Base-by-base conservation (phyloP, 30 jellyfish, hydroid and myxozoan species). In the Haliclystus octoradiatus region DNA sequence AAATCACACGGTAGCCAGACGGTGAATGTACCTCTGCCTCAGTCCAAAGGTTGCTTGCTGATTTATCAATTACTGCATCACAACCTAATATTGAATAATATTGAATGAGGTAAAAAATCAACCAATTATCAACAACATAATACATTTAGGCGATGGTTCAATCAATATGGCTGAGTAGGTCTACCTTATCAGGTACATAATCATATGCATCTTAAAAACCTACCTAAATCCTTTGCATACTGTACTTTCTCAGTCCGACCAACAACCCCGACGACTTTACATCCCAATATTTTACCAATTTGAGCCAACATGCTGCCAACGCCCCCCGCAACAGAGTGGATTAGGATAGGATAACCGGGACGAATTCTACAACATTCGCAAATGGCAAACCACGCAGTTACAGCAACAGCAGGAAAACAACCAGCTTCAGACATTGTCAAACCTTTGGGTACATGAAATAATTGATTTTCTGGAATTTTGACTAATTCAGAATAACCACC, bases 281-380 rank as follows among this genome's bases (percentile, higher is more conserved):
- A 86, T 9, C 93, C 94, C 57, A 76, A 49, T 23, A 73, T 82
- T 72, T 80, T 79, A 5, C 82, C 86, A 72, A 86, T 86, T 74
- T 86, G 96, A 26, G 75, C 78, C 82, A 86, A 24, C 96, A 86
- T 86, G 13, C 88, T 47, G 2, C 96, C 96, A 49, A 86, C 96
- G 2, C 96, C 96, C 49, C 96, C 96, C 1, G 96, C 94, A 1
- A 82, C 96, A 0, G 96, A 86, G 62, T 86, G 96, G 33, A 86
- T 65, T 75, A 86, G 49, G 15, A 86, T 68, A 29, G 32, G 51
- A 50, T 86, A 92, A 26, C 83, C 82, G 40, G 60, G 69, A 26
- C 96, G 72, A 67, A 86, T 70, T 70, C 66, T 86, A 67, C 96
- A 86, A 22, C 81, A 63, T 61, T 86, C 96, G 66, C 79, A 62